Base-by-base conservation (phyloP, 2,113 vertebrate genomes). In the Dissostichus mawsoni region DNA sequence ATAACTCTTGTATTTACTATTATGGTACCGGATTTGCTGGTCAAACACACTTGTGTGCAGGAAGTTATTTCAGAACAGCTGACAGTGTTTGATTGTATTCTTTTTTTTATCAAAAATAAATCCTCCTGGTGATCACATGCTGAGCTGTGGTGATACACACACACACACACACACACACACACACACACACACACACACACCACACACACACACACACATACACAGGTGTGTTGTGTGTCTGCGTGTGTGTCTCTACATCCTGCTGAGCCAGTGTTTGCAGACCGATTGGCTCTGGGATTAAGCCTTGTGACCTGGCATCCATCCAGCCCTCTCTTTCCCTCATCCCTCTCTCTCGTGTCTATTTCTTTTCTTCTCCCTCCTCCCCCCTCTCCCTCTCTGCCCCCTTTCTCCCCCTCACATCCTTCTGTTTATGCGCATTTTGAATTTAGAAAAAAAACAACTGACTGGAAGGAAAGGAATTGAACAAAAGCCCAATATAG, bases 241-340 rank as follows among this genome's bases (percentile, higher is more conserved):
- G 70, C 70, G 51, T 82, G 8, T 81, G 59, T 86, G 70, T 86
- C 53, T 73, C 71, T 74, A 81, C 83, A 84, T 90, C 84, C 86
- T 92, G 92, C 87, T 87, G 78, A 88, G 81, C 66, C 73, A 67
- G 87, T 90, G 87, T 92, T 92, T 93, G 86, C 80, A 82, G 86
- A 87, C 80, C 59, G 58, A 69, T 80, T 91, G 78, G 84, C 81
- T 91, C 81, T 83, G 84, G 85, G 85, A 85, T 79, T 75, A 88
- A 87, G 81, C 80, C 89, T 80, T 66, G 81, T 93, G 90, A 92
- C 87, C 90, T 94, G 90, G 90, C 86, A 36, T 33, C 29, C 41
- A 11, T 88, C 88, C 88, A 94, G 16, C 71, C 48, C 74, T 63
- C 69, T 80, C 65, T 73, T 50, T 78, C 53, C 61, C 29, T 25